Base-by-base conservation (phyloP, 2,888 invertebrate species). In the Protonemura montana region DNA sequence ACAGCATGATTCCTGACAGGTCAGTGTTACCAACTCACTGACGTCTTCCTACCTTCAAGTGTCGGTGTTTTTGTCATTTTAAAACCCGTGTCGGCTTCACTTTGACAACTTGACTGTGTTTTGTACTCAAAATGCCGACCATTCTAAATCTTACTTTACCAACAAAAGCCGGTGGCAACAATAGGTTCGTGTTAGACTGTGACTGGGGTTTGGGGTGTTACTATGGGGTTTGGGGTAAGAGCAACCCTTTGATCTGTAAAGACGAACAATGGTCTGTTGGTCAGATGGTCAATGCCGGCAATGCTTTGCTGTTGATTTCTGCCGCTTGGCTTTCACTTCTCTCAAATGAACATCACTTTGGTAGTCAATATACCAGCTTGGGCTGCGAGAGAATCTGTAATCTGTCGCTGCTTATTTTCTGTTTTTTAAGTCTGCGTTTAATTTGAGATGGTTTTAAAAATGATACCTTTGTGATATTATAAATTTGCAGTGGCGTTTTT, bases 41-140 rank as follows among this genome's bases (percentile, higher is more conserved):
- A 78, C 78, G 27, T 78, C 26, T 78, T 27, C 78, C 26, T 28
- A 26, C 26, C 26, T 7, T 78, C 28, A 78, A 78, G 78, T 27
- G 28, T 26, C 78, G 78, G 78, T 78, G 78, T 78, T 78, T 78
- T 78, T 78, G 78, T 78, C 26, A 27, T 28, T 16, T 78, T 78
- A 7, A 78, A 78, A 78, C 78, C 78, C 78, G 78, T 78, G 78
- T 78, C 78, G 78, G 78, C 28, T 0, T 25, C 78, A 26, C 78
- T 78, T 78, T 78, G 78, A 78, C 78, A 27, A 26, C 78, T 78
- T 78, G 78, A 78, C 27, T 27, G 78, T 59, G 59, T 59, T 59
- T 59, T 59, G 59, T 59, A 21, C 6, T 21, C 1, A 59, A 21
- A 16, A 16, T 59, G 59, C 59, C 59, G 59, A 59, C 78, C 78